phyloP scores from a whole-genome alignment of 2,888 invertebrate species.

The Pachydiplax longipennis region DNA sequence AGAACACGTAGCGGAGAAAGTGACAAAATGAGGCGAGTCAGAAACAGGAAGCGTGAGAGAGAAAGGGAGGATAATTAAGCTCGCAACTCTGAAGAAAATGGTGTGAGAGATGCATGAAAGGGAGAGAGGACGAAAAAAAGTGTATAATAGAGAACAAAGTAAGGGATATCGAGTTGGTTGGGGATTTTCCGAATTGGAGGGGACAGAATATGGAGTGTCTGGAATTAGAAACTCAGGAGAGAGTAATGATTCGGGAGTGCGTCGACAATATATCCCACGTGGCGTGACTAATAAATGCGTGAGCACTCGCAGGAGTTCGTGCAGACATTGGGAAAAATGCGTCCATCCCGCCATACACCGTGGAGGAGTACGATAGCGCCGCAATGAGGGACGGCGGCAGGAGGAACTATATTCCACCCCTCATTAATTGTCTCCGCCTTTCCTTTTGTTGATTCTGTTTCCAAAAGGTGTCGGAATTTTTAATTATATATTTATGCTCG shows the following conservation, averaged over 20 bases:
- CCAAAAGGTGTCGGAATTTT: background rate
- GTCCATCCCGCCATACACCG: background rate
- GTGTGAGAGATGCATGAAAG: background rate
- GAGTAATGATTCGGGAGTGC: conserved; percentile 19
- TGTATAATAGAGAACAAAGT: background rate
- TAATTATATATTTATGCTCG: background rate
- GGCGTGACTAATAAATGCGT: conserved; percentile 34
- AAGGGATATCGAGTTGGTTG: background rate
- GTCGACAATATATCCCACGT: conserved; percentile 22
- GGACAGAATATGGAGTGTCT: background rate
- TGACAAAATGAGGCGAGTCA: background rate
- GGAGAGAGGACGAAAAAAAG: no score
- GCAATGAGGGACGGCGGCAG: background rate
- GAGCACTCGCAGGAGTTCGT: background rate
- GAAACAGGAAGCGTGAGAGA: no score
- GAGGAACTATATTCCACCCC: background rate
- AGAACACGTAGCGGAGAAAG: no score
- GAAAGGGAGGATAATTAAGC: background rate
- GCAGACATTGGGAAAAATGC: background rate
- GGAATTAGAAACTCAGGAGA: background rate
- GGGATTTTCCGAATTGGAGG: background rate
- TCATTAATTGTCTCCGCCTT: background rate
- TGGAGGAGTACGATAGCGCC: background rate
- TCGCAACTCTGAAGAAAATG: background rate
- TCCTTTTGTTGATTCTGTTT: background rate